Base-by-base conservation (phyloP, 1,140 invertebrate species). In the Drosophila busckii region DNA sequence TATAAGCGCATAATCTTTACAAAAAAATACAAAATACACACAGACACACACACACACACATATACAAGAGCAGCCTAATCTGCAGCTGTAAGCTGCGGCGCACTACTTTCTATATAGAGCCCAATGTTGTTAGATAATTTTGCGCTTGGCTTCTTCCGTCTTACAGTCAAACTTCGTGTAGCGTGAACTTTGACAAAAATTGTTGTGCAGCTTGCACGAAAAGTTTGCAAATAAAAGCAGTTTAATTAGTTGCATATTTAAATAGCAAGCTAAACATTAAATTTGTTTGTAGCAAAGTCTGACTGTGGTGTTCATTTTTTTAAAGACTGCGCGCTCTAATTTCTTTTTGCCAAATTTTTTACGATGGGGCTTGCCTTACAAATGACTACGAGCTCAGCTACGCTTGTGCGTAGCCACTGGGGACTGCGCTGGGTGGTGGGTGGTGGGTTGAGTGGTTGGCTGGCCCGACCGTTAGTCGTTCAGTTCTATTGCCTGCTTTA, bases 1-100 rank as follows among this genome's bases (percentile, higher is more conserved):
- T 82, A 82, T 80, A 80, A 80, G 75, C 75, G 75, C 65, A 80
- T 80, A 80, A 80, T 80, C 75, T 80, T 80, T 73, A 69, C 52
- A 56, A 80, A 78, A 78, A 25, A 20, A 63, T 31, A 50, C 23
- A 48, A 32, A n/a, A 20, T 50, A 46, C 10, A 45, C 32, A 17
- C 6, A 19, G 9, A 26, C 19, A 42, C 19, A 25, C 28, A 16
- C 35, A 15, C 6, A 22, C 12, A 12, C 20, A 6, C 35, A 32
- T 10, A 13, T 37, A 20, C 37, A 31, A 12, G 9, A 20, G 25
- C 29, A 50, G 9, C 48, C 52, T 58, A 75, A 58, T 55, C 54
- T 37, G 4, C 15, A 28, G 20, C 31, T 31, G 38, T 60, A 54
- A 60, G 56, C 49, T 46, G 37, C 28, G 37, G 25, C 37, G 17